Evolutionary conservation across 2,797 vertebrate genomes (phyloP).

Genomic region (Amazonetta brasiliensis): DNA sequence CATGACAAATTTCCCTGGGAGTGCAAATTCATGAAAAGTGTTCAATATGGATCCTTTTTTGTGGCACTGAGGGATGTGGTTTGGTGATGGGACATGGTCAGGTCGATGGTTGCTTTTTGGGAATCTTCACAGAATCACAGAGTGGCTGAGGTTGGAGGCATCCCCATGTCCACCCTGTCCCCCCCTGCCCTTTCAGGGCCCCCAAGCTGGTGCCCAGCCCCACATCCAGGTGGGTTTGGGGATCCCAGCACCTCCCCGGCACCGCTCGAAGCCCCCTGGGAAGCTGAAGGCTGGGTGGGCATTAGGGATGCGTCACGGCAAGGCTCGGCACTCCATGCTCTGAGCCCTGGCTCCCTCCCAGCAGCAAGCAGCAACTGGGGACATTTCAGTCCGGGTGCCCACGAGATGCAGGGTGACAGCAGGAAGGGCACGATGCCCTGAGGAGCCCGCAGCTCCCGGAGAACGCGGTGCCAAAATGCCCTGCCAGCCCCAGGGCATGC

Average conservation of each 20-base stretch:
- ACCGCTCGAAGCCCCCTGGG: not conserved
- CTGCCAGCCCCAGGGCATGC: not conserved
- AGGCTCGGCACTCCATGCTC: not conserved
- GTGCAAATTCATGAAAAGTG: not conserved
- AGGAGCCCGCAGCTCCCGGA: not conserved
- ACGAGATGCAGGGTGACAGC: not conserved
- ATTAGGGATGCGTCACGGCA: rapidly evolving
- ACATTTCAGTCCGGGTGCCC: not conserved
- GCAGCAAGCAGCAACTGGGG: not conserved
- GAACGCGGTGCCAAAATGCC: not conserved
- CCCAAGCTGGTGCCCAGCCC: too few relatives aligned
- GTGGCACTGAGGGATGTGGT: not conserved
- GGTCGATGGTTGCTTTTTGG: too few relatives aligned
- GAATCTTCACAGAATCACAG: too few relatives aligned
- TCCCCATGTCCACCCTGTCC: too few relatives aligned
- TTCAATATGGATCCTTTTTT: not conserved
- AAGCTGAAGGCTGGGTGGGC: not conserved
- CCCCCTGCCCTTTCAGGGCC: too few relatives aligned
- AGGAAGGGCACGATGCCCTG: not conserved
- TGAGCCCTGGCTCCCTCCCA: not conserved
- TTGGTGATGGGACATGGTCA: not conserved
- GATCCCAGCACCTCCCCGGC: too few relatives aligned
- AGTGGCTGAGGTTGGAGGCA: too few relatives aligned
- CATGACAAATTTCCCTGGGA: not conserved
- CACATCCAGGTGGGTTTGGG: too few relatives aligned